phyloP scores from a whole-genome alignment of 2,888 invertebrate genomes.

The Ommatoiulus sabulosus region DNA sequence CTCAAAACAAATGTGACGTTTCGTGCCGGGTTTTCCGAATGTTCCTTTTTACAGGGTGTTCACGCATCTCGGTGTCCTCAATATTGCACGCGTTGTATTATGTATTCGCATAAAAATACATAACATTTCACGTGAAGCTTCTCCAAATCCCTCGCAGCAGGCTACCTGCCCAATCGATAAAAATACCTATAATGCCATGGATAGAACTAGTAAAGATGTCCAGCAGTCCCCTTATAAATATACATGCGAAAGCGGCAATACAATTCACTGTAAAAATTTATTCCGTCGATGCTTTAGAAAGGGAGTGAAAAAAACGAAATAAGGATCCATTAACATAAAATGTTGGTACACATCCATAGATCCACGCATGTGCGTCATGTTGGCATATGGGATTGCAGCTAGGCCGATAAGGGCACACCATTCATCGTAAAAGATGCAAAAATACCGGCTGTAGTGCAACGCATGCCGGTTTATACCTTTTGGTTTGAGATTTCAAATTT shows the following conservation, averaged over 20 bases:
- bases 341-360: background rate
- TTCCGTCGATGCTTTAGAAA: background rate
- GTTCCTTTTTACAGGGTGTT: constrained; percentile 1
- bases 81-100: background rate
- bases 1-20: too few species aligned
- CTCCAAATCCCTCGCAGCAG: background rate
- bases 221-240: constrained; percentile 24
- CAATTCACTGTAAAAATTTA: constrained; percentile 34
- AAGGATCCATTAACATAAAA: constrained; percentile 10
- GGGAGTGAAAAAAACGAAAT: background rate
- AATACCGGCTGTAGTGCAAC: constrained; percentile 3
- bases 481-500: constrained; percentile 48
- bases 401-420: constrained; percentile 39
- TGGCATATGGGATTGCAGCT: constrained; percentile 30
- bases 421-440: background rate
- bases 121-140: constrained; percentile 17
- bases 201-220: constrained; percentile 22
- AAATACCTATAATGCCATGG: constrained; percentile 27
- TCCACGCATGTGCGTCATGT: constrained; percentile 10
- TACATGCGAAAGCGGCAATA: constrained; percentile 1
- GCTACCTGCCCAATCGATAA: constrained; percentile 39
- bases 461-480: constrained; percentile 48
- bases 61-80: background rate
- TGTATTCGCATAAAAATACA: background rate
- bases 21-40: too few species aligned